phyloP scores from a whole-genome alignment of 2,797 vertebrate species.

The Acrocephalus scirpaceus region DNA sequence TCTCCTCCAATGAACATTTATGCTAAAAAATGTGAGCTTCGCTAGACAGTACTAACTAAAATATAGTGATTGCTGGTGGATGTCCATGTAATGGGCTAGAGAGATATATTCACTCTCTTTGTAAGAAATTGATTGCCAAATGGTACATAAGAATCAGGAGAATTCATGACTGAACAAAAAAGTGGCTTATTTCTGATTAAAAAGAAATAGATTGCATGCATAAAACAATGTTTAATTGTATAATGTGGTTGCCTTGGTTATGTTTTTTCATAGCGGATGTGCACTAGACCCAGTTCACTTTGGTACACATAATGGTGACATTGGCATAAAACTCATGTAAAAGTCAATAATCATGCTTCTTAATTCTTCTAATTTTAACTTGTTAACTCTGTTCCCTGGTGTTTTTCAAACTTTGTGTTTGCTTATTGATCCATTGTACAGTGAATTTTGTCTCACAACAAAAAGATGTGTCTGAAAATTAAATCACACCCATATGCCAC shows the following conservation, averaged over 20 bases:
- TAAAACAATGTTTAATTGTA: not conserved
- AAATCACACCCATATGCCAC: not conserved
- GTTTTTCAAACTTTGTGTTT: not conserved
- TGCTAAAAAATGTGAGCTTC: not conserved
- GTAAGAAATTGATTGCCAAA: not conserved
- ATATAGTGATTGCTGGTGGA: not conserved
- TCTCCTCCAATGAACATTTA: not conserved
- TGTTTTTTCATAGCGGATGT: not conserved
- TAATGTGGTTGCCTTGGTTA: not conserved
- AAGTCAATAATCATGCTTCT: not conserved
- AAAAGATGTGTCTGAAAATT: slow-evolving; percentile 19
- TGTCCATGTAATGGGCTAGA: not conserved
- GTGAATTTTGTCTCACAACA: not conserved
- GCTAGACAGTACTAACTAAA: not conserved
- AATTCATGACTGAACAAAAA: not conserved
- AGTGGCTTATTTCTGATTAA: not conserved
- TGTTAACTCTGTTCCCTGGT: not conserved
- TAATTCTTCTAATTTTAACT: not conserved
- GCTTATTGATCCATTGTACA: not conserved
- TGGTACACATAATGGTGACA: not conserved
- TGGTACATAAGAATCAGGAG: not conserved
- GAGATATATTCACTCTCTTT: not conserved
- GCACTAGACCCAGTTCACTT: not conserved
- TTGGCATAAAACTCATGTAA: not conserved
- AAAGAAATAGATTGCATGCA: not conserved